phyloP scores from a whole-genome alignment of 2,888 invertebrate species.

The Parnassius orleans region DNA sequence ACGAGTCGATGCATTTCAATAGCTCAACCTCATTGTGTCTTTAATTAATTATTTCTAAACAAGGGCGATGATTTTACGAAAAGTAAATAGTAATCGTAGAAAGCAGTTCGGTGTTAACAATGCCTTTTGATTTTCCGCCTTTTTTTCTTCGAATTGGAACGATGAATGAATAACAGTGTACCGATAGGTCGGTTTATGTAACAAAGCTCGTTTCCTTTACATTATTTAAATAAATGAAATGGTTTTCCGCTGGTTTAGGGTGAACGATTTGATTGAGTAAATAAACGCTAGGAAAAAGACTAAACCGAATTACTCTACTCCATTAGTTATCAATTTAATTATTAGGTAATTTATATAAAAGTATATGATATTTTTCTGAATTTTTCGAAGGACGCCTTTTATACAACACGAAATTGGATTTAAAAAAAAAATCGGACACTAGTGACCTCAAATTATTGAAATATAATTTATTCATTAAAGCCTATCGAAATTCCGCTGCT shows the following conservation, averaged over 20 bases:
- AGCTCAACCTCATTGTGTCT: slow-evolving; percentile 58
- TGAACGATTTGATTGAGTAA: slow-evolving; percentile 12
- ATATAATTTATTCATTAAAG: too few species aligned
- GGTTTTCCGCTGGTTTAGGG: slow-evolving; percentile 15
- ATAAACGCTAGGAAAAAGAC: background rate
- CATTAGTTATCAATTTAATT: too few species aligned
- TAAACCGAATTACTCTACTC: too few species aligned
- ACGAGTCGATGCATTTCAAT: slow-evolving; percentile 49
- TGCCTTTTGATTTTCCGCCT: slow-evolving; percentile 58
- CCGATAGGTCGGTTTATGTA: slow-evolving; percentile 37
- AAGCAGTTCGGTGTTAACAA: slow-evolving; percentile 66
- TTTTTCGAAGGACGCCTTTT: too few species aligned
- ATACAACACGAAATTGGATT: too few species aligned
- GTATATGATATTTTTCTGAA: too few species aligned
- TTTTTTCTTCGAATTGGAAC: slow-evolving; percentile 38
- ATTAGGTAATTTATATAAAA: too few species aligned
- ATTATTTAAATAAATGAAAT: slow-evolving; percentile 20
- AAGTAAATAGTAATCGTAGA: slow-evolving; percentile 72
- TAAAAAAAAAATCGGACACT: too few species aligned
- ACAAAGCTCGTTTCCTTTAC: slow-evolving; percentile 39
- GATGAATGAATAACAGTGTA: slow-evolving; percentile 44
- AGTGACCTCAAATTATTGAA: too few species aligned
- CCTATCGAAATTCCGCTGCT: too few species aligned
- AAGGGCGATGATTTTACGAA: slow-evolving; percentile 77
- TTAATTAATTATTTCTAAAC: slow-evolving; percentile 79